Conservation (phyloP, 2,888 invertebrate species). For the Pyralis farinalis region DNA sequence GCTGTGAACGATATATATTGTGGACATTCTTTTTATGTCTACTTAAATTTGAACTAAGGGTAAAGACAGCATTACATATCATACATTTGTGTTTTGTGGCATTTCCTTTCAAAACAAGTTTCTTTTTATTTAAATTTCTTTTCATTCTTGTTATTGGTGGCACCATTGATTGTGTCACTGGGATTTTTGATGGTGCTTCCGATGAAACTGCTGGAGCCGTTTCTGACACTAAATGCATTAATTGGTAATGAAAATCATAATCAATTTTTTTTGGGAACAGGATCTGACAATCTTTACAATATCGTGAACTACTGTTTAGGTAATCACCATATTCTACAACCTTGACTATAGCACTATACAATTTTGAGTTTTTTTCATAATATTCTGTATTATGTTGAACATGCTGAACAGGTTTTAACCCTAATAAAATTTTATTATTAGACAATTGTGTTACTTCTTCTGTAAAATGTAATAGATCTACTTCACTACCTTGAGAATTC, state of each 20-base stretch:
- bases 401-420: constrained; percentile 34
- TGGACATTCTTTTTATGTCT: neutral
- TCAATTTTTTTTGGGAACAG: constrained; percentile 38
- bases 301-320: constrained; percentile 41
- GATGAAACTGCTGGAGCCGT: too few relatives aligned
- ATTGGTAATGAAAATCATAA: constrained; percentile 27
- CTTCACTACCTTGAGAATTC: neutral
- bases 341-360: constrained; percentile 26
- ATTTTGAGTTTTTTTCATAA: constrained; percentile 17
- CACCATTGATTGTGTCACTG: too few relatives aligned
- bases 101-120: neutral
- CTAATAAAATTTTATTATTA: constrained; percentile 45
- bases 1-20: neutral
- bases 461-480: neutral
- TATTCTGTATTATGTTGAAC: constrained; percentile 8
- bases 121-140: too few relatives aligned
- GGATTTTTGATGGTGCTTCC: too few relatives aligned
- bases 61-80: neutral
- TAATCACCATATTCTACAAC: constrained; percentile 38
- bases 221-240: constrained; percentile 15
- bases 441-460: constrained; percentile 7
- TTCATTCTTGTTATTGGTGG: too few relatives aligned
- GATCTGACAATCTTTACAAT: constrained; percentile 48
- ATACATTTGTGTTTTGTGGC: neutral
- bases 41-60: neutral